phyloP scores from a whole-genome alignment of 2,113 vertebrate genomes.

The Myotis davidii region DNA sequence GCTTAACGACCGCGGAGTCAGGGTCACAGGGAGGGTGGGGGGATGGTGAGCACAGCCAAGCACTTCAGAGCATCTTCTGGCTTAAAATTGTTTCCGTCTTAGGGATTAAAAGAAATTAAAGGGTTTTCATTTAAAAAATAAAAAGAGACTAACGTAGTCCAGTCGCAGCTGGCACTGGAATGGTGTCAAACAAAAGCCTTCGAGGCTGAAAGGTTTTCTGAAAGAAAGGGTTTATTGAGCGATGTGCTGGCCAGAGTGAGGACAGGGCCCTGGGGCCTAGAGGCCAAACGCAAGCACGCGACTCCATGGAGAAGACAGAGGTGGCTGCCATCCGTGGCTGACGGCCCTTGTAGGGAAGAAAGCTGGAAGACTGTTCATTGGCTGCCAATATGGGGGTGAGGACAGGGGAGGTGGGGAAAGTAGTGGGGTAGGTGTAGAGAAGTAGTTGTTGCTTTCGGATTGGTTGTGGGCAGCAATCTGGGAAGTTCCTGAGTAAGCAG shows the following conservation, averaged over 20 bases:
- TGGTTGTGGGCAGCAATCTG: neutral
- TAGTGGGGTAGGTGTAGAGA: neutral
- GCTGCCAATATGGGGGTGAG: neutral
- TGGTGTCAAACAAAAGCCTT: neutral
- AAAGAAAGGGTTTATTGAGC: neutral
- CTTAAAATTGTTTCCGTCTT: conserved; percentile 4
- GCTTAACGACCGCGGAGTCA: neutral
- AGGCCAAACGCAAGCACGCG: neutral
- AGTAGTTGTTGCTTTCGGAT: neutral
- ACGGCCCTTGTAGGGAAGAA: neutral
- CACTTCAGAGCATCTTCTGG: neutral
- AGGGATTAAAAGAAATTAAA: neutral
- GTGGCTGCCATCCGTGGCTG: neutral
- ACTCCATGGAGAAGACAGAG: neutral
- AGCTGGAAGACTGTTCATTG: neutral
- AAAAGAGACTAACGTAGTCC: conserved; percentile 10
- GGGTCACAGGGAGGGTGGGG: neutral
- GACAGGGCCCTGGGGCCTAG: neutral
- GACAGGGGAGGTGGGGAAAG: neutral
- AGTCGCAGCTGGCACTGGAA: conserved; percentile 68
- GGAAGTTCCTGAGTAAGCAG: neutral
- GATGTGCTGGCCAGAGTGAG: neutral
- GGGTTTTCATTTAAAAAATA: neutral
- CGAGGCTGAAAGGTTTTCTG: no score
- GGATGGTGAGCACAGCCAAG: neutral